Base-by-base conservation (phyloP, 2,888 invertebrate species). In the Aphodius granarius region DNA sequence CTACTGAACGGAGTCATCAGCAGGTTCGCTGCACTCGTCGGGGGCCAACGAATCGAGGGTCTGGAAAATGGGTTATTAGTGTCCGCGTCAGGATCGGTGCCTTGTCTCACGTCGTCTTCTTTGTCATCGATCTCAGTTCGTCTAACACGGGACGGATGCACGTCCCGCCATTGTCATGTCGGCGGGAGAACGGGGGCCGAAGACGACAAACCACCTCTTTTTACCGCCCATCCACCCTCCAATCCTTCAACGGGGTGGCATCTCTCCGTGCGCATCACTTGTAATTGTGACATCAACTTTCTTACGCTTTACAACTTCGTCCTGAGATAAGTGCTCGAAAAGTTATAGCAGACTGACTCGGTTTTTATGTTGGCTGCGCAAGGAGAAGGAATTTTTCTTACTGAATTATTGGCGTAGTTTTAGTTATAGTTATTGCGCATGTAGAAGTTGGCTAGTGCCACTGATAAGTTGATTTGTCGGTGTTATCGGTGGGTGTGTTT, bases 51-150 rank as follows among this genome's bases (percentile, higher is more conserved):
- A 79, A 79, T 78, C 80, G 80, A 77, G 79, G 76, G 77, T 75
- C 79, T 80, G 81, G 82, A 82, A 82, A 82, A 82, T 81, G 78
- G 81, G 81, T 81, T 81, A 81, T 82, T 82, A 82, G 80, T 82
- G 82, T 81, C 79, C 79, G 81, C 78, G 78, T 80, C 81, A 81
- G 81, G 77, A 78, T 77, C 71, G 22, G 63, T 71, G 62, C 71
- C 43, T 21, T 22, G 62, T 74, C 79, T 43, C 43, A 9, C 43
- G n/a, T 43, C 43, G 43, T 9, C 43, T 43, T 43, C 43, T 43
- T 43, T 43, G 43, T 43, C 43, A 43, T 43, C 43, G 43, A 43
- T 43, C 43, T 43, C 43, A 6, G 43, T 43, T 43, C 43, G 43
- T 43, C 43, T 13, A 43, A 43, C 43, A 43, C 43, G 43, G 9